These are phyloP conservation scores for Propithecus coquereli DNA, from an alignment of 2,113 vertebrate genomes.

Conservation along the genomic window DNA sequence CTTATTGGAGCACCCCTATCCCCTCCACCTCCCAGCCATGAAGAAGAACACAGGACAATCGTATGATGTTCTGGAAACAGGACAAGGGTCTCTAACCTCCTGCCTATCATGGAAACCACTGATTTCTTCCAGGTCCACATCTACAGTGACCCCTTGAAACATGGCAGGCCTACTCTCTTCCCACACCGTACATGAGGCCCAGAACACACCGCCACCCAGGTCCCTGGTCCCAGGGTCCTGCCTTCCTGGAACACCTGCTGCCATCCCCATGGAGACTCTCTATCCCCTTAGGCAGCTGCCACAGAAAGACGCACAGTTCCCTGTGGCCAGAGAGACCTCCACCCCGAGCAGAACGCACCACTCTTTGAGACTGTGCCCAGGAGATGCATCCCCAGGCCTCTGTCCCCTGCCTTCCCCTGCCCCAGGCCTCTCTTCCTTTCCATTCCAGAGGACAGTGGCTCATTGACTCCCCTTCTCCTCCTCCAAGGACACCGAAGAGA, in stretches of 20 bases:
- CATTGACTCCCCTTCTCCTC: not conserved
- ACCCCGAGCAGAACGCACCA: not conserved
- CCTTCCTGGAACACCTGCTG: not conserved
- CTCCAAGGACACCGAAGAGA: not conserved
- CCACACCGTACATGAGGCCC: not conserved
- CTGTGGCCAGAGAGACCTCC: not conserved
- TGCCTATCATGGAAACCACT: not conserved
- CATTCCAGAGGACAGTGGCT: not conserved
- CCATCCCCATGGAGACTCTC: not conserved
- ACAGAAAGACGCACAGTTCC: not conserved
- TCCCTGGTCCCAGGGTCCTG: not conserved
- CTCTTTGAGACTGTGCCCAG: not conserved
- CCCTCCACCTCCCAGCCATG: not conserved
- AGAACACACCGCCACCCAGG: not conserved
- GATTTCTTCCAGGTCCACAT: not conserved
- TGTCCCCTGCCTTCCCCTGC: not conserved
- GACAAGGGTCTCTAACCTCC: not conserved
- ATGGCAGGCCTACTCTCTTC: not conserved
- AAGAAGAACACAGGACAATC: not conserved
- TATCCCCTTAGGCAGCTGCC: not conserved
- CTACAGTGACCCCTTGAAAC: not conserved
- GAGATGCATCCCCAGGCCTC: fast-evolving
- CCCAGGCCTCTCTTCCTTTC: not conserved
- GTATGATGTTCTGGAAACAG: not conserved
- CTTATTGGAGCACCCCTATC: not conserved